phyloP scores from a whole-genome alignment of 2,113 vertebrate genomes.

The Melospiza georgiana region DNA sequence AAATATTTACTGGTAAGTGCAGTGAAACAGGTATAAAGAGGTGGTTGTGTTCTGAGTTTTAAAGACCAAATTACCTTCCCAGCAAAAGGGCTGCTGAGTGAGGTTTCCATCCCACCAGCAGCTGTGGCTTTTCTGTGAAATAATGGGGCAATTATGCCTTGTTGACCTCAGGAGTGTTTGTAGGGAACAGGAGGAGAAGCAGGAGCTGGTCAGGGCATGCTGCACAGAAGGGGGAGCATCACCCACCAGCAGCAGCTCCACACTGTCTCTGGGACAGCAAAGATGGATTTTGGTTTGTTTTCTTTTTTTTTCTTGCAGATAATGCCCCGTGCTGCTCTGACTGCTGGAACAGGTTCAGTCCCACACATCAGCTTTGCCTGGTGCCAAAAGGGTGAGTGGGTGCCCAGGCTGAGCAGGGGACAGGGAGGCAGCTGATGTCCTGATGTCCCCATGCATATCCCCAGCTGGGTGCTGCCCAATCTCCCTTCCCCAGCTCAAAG shows the following conservation, averaged over 20 bases:
- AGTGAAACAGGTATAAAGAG: not conserved
- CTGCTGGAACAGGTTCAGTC: not conserved
- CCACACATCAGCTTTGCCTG: not conserved
- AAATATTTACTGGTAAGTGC: conserved; percentile 22
- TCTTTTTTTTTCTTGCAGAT: not conserved
- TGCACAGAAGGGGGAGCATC: not conserved
- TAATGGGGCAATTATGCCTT: not conserved
- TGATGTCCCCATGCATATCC: not conserved
- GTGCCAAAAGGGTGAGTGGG: fast-evolving
- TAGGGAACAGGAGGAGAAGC: not conserved
- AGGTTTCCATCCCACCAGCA: conserved; percentile 4
- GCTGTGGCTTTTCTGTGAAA: conserved; percentile 27
- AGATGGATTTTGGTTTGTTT: not conserved
- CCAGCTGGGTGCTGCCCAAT: not conserved
- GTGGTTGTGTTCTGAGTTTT: not conserved
- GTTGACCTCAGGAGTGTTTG: not conserved
- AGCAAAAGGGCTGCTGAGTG: not conserved
- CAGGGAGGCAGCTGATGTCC: not conserved
- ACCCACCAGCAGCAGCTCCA: not conserved
- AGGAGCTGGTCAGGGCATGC: not conserved
- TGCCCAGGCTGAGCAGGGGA: not conserved
- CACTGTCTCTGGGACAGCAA: not conserved
- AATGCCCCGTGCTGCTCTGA: not conserved
- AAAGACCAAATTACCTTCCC: conserved; percentile 1
- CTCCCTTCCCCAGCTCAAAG: not conserved